These are phyloP conservation scores for Umimayanthus chanpuru DNA, from an alignment of 92 coral and sea anemone genomes.

Conservation along the genomic window DNA sequence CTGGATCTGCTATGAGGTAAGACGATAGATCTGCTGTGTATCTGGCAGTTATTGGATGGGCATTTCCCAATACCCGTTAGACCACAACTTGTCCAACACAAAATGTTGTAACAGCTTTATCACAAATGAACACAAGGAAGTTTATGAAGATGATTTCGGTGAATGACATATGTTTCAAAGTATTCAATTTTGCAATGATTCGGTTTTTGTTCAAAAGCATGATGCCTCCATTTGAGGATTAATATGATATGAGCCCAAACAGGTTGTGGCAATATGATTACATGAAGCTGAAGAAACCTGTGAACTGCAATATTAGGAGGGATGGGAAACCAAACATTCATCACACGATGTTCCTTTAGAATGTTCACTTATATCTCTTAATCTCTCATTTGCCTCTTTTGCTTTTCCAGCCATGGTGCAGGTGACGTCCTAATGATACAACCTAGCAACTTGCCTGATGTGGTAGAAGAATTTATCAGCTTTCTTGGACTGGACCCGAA, in stretches of 20 bases:
- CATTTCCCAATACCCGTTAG: too few relatives aligned
- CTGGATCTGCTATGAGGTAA: constrained; percentile 91
- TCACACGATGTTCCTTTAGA: background rate
- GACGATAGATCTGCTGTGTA: background rate
- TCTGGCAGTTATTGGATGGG: too few relatives aligned
- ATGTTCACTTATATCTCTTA: too few relatives aligned
- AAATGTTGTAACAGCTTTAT: background rate
- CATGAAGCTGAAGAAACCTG: too few relatives aligned
- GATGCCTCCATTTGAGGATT: too few relatives aligned
- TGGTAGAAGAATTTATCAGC: constrained; percentile 78
- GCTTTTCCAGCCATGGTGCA: constrained; percentile 68
- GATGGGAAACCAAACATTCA: too few relatives aligned
- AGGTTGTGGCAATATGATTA: too few relatives aligned
- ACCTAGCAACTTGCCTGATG: constrained; percentile 87
- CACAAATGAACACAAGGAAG: background rate
- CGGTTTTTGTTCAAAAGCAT: too few relatives aligned
- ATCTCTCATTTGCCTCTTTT: background rate
- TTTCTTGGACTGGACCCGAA: constrained; percentile 76
- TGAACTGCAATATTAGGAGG: too few relatives aligned
- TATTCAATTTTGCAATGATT: too few relatives aligned
- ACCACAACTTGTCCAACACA: too few relatives aligned
- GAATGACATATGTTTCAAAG: background rate
- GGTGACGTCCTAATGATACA: constrained; percentile 96
- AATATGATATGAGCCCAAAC: too few relatives aligned
- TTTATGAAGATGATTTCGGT: background rate